Conservation (phyloP, 92 coral and sea anemone genomes). For the Actinernus sp. region DNA sequence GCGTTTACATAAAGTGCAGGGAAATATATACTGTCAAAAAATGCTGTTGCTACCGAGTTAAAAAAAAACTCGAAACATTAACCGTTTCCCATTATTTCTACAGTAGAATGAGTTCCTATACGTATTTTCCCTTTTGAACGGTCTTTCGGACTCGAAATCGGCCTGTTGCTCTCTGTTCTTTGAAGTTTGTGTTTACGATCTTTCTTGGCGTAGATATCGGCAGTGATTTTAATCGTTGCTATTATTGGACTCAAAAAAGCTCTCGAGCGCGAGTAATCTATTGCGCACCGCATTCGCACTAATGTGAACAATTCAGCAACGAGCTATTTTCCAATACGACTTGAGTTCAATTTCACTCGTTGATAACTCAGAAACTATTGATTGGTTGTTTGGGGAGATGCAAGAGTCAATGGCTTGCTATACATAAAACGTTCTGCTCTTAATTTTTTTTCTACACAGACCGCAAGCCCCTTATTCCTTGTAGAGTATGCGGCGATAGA, state of each 20-base stretch:
- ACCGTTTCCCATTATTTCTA: too few species aligned
- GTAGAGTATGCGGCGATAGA: slow-evolving; percentile 97
- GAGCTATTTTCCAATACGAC: too few species aligned
- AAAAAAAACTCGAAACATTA: not conserved
- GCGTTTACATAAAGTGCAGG: slow-evolving; percentile 1
- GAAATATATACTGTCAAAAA: not conserved
- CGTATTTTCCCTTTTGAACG: not conserved
- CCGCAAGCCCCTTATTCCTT: slow-evolving; percentile 88
- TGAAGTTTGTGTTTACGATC: slow-evolving; percentile 38
- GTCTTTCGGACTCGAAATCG: slow-evolving; percentile 7
- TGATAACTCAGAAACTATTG: not conserved
- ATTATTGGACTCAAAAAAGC: too few species aligned
- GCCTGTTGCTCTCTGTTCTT: slow-evolving; percentile 34
- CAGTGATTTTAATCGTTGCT: slow-evolving; percentile 30
- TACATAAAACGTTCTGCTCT: slow-evolving; percentile 4
- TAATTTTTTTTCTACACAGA: slow-evolving; percentile 34
- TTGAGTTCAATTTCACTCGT: too few species aligned
- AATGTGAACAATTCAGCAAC: too few species aligned
- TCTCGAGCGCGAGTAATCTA: too few species aligned
- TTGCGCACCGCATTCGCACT: too few species aligned
- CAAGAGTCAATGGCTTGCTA: not conserved
- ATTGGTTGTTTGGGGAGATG: too few species aligned
- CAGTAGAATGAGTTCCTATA: too few species aligned
- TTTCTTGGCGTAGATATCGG: slow-evolving; percentile 12
- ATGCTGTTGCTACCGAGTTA: not conserved